These are phyloP conservation scores for Anas platyrhynchos DNA, from an alignment of 2,113 vertebrate genomes.

Conservation along the genomic window DNA sequence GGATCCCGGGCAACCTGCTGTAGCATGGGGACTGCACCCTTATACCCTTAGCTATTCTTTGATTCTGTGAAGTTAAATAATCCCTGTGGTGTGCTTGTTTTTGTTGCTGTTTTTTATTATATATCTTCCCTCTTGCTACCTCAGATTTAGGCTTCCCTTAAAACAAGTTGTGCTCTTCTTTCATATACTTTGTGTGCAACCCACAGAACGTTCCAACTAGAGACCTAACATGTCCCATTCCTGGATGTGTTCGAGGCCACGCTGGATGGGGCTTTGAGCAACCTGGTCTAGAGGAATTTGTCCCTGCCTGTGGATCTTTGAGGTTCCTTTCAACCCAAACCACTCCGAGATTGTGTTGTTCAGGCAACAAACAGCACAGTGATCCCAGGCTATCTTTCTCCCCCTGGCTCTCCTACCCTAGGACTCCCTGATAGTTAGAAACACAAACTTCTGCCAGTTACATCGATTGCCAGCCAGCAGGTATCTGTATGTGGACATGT, in stretches of 20 bases:
- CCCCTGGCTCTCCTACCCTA: background rate
- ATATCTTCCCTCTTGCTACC: background rate
- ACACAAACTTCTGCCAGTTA: background rate
- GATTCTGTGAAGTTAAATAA: background rate
- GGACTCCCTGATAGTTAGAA: background rate
- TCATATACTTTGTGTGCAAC: background rate
- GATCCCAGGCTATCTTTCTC: background rate
- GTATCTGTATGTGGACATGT: no score
- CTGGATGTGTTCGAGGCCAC: background rate
- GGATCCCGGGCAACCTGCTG: background rate
- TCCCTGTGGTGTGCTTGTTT: background rate
- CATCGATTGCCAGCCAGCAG: no score
- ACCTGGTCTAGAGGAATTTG: background rate
- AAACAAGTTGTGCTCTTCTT: background rate
- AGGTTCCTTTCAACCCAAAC: background rate
- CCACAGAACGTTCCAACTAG: background rate
- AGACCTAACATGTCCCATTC: background rate
- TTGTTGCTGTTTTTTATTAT: background rate
- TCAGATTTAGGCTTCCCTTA: background rate
- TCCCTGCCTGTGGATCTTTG: background rate
- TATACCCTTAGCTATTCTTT: background rate
- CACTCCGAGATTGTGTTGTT: background rate
- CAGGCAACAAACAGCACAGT: background rate
- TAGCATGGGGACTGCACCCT: background rate
- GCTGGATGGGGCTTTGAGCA: background rate